Percentiles rank a stretch among this genome's conserved stretches.
Evolutionary conservation across 2,113 vertebrate genomes (phyloP).

Genomic region (Morone saxatilis): DNA sequence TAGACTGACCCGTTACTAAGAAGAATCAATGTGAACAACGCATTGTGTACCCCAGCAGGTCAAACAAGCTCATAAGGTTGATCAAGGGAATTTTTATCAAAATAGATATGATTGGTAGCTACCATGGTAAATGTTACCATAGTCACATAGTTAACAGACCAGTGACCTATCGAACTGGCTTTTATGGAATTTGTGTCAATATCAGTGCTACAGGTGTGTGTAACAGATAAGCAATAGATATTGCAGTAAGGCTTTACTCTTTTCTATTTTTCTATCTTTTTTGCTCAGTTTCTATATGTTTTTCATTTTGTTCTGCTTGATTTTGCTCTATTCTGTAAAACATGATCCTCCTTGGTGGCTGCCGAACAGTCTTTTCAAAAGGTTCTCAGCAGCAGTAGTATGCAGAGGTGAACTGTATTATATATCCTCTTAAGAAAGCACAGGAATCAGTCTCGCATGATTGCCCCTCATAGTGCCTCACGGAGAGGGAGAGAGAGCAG

Average conservation of each 20-base stretch:
- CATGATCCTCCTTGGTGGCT: conserved; percentile 44
- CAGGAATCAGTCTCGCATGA: conserved; percentile 81
- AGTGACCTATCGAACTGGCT: conserved; percentile 37
- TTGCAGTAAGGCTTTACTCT: conserved; percentile 32
- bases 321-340: conserved; percentile 59
- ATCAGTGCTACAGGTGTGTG: conserved; percentile 10
- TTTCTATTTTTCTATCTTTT: conserved; percentile 36
- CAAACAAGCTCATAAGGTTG: neutral
- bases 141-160: neutral
- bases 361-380: conserved; percentile 59
- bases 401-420: conserved; percentile 80
- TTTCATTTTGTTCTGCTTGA: conserved; percentile 63
- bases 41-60: neutral
- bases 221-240: conserved; percentile 36
- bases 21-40: neutral
- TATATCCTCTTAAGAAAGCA: conserved; percentile 81
- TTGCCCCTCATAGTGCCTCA: conserved; percentile 69
- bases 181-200: conserved; percentile 19
- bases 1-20: no score
- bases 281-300: conserved; percentile 15
- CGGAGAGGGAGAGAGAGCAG: conserved; percentile 62
- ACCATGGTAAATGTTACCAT: conserved; percentile 15
- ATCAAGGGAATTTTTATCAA: no score
- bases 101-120: conserved; percentile 1
- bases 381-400: conserved; percentile 68